These are phyloP conservation scores for Drosophila meridiana DNA, from an alignment of 2,888 invertebrate species.

Conservation along the genomic window DNA sequence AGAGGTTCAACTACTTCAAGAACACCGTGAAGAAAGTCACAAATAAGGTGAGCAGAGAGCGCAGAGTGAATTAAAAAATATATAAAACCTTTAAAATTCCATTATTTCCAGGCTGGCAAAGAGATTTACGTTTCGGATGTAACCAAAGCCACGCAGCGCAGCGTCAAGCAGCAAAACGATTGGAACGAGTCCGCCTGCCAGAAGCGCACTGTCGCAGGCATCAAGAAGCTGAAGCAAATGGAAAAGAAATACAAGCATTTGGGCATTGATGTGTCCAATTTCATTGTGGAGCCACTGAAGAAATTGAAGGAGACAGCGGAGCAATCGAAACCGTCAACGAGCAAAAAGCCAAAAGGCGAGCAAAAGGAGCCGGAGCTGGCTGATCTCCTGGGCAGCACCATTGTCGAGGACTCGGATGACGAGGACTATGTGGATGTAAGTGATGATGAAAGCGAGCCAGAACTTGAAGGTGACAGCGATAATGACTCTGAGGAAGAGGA, in stretches of 20 bases:
- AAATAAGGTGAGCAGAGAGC: slow-evolving; percentile 72
- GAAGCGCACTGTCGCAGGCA: slow-evolving; percentile 70
- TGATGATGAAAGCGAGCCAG: slow-evolving; percentile 42
- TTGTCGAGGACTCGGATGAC: slow-evolving; percentile 82
- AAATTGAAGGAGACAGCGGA: slow-evolving; percentile 33
- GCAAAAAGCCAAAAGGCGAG: slow-evolving; percentile 44
- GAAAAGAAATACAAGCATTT: slow-evolving; percentile 78
- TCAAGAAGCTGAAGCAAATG: slow-evolving; percentile 74
- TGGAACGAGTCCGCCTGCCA: slow-evolving; percentile 80
- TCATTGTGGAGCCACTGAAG: slow-evolving; percentile 67
- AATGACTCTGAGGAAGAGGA: slow-evolving; percentile 30
- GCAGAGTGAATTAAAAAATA: background rate
- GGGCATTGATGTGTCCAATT: slow-evolving; percentile 78
- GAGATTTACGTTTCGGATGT: slow-evolving; percentile 78
- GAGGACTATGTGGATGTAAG: slow-evolving; percentile 73
- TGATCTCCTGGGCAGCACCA: slow-evolving; percentile 79
- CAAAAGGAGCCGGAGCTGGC: slow-evolving; percentile 64
- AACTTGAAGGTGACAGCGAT: slow-evolving; percentile 41
- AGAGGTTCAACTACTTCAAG: slow-evolving; percentile 86
- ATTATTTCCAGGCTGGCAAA: slow-evolving; percentile 74
- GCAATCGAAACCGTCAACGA: slow-evolving; percentile 13
- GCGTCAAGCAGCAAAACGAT: slow-evolving; percentile 73
- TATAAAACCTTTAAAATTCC: background rate
- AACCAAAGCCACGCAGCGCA: slow-evolving; percentile 70
- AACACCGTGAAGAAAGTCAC: slow-evolving; percentile 86